These are phyloP conservation scores for Peromyscus melanophrys DNA, from an alignment of 2,797 vertebrate genomes.

Conservation along the genomic window DNA sequence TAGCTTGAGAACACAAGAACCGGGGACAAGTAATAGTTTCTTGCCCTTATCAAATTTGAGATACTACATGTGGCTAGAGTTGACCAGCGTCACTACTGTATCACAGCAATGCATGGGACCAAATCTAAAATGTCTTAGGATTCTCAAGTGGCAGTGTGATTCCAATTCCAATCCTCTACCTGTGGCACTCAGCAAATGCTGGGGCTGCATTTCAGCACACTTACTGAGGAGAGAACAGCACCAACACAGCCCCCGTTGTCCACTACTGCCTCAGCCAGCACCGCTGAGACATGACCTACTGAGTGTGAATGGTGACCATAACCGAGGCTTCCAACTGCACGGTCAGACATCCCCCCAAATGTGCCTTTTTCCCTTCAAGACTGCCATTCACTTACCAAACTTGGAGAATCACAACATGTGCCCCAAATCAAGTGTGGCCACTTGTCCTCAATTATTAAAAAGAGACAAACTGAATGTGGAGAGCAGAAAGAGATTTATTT, in stretches of 20 bases:
- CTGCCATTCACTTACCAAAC: background rate
- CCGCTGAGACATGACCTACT: conserved; percentile 65
- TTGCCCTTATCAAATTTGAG: background rate
- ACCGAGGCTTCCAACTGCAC: conserved; percentile 61
- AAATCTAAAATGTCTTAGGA: conserved; percentile 56
- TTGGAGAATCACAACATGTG: background rate
- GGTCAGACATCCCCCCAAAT: background rate
- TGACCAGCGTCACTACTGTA: background rate
- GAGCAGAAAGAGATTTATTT: background rate
- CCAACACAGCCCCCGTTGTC: conserved; percentile 65
- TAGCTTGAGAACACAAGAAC: background rate
- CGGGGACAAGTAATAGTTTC: background rate
- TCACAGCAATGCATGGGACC: background rate
- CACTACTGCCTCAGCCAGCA: conserved; percentile 72
- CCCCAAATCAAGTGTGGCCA: background rate
- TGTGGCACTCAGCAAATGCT: conserved; percentile 40
- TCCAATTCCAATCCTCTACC: conserved; percentile 70
- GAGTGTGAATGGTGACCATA: conserved; percentile 65
- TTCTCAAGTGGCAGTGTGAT: conserved; percentile 48
- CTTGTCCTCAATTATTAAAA: background rate
- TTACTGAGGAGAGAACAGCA: conserved; percentile 68
- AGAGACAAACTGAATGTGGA: background rate
- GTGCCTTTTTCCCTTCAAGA: background rate
- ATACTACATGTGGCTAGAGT: background rate
- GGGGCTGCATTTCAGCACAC: conserved; percentile 24